Conservation (phyloP, 2,888 invertebrate species). For the Drosophila cracens region DNA sequence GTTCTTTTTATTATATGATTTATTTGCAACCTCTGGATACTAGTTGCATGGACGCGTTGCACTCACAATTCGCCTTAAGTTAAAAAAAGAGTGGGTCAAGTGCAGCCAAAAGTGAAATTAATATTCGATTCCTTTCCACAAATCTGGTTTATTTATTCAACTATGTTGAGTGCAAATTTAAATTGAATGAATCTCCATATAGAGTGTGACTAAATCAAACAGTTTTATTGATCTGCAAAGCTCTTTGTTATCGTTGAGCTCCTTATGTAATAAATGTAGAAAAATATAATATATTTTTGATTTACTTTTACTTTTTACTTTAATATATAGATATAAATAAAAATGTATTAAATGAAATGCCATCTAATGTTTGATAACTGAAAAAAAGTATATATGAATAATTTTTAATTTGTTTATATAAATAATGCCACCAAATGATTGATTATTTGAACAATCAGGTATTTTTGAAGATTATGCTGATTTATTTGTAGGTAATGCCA, state of each 20-base stretch:
- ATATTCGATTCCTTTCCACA: slow-evolving; percentile 57
- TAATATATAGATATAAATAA: not conserved
- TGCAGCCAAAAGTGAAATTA: slow-evolving; percentile 81
- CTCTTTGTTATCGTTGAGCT: not conserved
- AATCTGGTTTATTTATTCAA: not conserved
- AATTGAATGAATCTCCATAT: not conserved
- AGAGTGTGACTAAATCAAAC: not conserved
- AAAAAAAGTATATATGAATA: not conserved
- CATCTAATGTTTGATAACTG: not conserved
- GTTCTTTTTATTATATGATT: slow-evolving; percentile 75
- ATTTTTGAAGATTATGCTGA: not conserved
- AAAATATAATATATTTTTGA: not conserved
- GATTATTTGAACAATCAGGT: not conserved
- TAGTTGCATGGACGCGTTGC: slow-evolving; percentile 20
- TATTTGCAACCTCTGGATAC: slow-evolving; percentile 55
- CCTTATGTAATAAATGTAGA: not conserved
- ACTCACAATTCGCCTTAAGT: slow-evolving; percentile 49
- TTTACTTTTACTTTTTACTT: not conserved
- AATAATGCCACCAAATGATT: not conserved
- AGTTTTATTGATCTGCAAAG: not conserved
- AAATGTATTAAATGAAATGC: not conserved
- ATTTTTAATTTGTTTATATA: not conserved
- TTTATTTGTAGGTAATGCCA: too few relatives aligned
- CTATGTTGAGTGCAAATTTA: not conserved
- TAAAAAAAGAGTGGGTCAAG: slow-evolving; percentile 76